Evolutionary conservation across 2,113 vertebrate species (phyloP), one percentile per base, ranked within the genome.

Genomic region (Anguilla japonica): DNA sequence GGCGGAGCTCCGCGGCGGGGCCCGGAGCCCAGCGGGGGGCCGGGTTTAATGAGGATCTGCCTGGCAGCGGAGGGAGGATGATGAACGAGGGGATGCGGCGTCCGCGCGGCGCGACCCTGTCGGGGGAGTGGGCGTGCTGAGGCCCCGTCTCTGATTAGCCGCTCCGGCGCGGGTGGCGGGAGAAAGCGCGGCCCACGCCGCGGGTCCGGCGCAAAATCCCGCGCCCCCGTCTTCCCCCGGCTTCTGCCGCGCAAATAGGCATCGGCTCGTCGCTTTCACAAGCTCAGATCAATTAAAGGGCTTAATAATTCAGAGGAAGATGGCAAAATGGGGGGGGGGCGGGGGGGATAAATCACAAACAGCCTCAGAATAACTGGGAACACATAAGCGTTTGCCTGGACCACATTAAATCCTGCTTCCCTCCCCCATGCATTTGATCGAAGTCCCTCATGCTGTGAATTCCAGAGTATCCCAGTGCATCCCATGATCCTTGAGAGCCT

Each of bases 91-190:
- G 29, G 82, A 1, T n/a, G 50, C 71, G 15, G 6, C 29, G 46
- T 53, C 81, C 71, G 71, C 71, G 41, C 26, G 9, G 81, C 11
- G 41, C 41, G n/a, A 6, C 41, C 8, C 81, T 82, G 41, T 82
- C 46, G n/a, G 81, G 53, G 22, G 41, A 82, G 81, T 82, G 81
- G 81, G 81, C 46, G 81, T 46, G 41, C 41, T 46, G 43, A 3
- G 71, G 2, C 41, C 41, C 46, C 11, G 18, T n/a, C 41, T 82
- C 81, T 82, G 81, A 82, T 82, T 82, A 82, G 41, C 81, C 46
- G 53, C 40, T 60, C 82, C n/a, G 53, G 82, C 26, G 82, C 18
- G 53, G 50, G 82, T 57, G 15, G 53, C 7, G 39, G 53, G 3
- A 8, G 2, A 46, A 39, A 83, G 29, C 82, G 29, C 41, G 50